phyloP scores from a whole-genome alignment of 2,113 vertebrate genomes.

The Smithornis capensis region DNA sequence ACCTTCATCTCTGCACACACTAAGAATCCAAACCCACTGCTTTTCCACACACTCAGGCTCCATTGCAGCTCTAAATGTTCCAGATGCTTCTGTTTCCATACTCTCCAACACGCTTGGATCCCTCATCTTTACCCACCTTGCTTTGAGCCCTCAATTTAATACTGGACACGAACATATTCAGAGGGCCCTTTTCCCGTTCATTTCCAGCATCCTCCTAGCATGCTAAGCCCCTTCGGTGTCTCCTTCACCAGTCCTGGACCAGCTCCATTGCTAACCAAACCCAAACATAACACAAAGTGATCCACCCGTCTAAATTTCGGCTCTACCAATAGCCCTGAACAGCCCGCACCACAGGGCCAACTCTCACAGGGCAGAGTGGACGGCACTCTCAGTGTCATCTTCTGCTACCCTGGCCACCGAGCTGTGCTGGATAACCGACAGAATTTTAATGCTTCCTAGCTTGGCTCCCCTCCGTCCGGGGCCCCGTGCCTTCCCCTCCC shows the following conservation, averaged over 20 bases:
- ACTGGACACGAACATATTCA: accelerated
- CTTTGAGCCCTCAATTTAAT: neutral
- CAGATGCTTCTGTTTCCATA: neutral
- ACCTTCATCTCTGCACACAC: neutral
- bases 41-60: accelerated
- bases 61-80: neutral
- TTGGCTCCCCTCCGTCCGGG: neutral
- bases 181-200: accelerated
- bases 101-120: neutral
- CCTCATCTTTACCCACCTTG: neutral
- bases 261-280: neutral
- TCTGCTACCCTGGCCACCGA: neutral
- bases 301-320: neutral
- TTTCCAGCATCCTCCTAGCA: neutral
- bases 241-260: neutral
- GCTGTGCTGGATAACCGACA: neutral
- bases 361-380: neutral
- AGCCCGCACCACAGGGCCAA: accelerated
- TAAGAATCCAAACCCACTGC: accelerated
- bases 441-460: neutral
- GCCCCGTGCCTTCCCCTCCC: neutral
- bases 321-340: neutral
- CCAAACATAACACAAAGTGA: neutral
- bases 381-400: neutral
- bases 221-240: neutral